Base-by-base conservation (phyloP, 2,888 invertebrate genomes). In the Drosophila siamana region DNA sequence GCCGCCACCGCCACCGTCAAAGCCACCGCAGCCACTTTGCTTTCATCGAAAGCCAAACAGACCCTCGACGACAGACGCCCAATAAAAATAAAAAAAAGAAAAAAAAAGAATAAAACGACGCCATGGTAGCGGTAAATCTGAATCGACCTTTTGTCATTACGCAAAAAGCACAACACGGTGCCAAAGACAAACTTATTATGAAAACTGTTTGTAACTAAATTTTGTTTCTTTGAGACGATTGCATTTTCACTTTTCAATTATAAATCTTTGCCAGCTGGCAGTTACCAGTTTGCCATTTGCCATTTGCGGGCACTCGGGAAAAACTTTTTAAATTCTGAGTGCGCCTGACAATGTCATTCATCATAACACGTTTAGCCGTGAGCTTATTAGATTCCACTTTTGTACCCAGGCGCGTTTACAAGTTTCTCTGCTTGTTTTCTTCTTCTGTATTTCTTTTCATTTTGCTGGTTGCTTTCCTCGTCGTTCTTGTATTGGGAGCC, bases 361-460 rank as follows among this genome's bases (percentile, higher is more conserved):
- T 84, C 83, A 84, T 86, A 84, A 84, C 86, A 86, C 82, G 82
- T 86, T 86, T 84, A 84, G 83, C 86, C 85, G 74, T 84, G 67
- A 81, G 83, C 86, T 84, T 84, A 84, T 84, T 84, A 79, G 85
- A 86, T 84, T 84, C 85, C 83, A 84, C 86, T 84, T 84, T 81
- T 86, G 81, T 84, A 69, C 59, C 79, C 77, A 79, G 72, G 52
- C 79, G 83, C 84, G 81, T 83, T 83, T 83, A 86, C 84, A 83
- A 83, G 69, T 86, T 83, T 84, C 62, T 60, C 62, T 64, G 64
- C 64, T 63, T 67, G 74, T 66, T 55, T 56, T 64, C 63, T 56
- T 64, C 63, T 75, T 33, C 63, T 71, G 46, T 46, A 75, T 59
- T 24, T 33, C 16, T 50, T 51, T 69, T 56, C 30, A 13, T 54